phyloP scores from a whole-genome alignment of 2,888 invertebrate genomes.

The Oasisia sp. region DNA sequence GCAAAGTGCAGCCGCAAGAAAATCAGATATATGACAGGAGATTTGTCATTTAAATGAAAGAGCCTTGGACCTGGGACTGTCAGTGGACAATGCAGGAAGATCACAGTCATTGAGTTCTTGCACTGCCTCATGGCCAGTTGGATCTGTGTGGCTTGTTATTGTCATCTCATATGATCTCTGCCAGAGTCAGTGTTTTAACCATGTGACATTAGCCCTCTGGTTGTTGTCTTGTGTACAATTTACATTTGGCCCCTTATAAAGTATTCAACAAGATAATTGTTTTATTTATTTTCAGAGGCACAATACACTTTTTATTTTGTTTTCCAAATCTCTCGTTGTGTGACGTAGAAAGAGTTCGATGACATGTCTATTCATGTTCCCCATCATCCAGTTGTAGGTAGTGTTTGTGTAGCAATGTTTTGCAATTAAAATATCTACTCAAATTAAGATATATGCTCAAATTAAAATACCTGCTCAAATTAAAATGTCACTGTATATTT shows the following conservation, averaged over 20 bases:
- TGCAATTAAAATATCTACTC: neutral
- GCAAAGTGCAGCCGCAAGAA: neutral
- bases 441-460: neutral
- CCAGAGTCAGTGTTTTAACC: neutral
- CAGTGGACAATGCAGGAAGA: neutral
- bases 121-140: neutral
- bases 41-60: slow-evolving; percentile 1
- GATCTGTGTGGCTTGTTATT: neutral
- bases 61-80: neutral
- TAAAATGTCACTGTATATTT: neutral
- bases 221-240: neutral
- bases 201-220: neutral
- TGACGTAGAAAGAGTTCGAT: neutral
- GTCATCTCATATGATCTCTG: neutral
- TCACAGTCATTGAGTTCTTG: neutral
- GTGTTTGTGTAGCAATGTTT: neutral
- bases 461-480: neutral
- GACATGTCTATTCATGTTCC: neutral
- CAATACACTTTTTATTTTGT: no score
- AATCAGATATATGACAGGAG: neutral
- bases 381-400: neutral
- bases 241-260: neutral
- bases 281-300: no score
- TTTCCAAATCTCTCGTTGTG: no score
- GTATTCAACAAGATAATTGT: no score